Evolutionary conservation across 2,888 invertebrate species (phyloP).

Genomic region (Xylocampa areola): DNA sequence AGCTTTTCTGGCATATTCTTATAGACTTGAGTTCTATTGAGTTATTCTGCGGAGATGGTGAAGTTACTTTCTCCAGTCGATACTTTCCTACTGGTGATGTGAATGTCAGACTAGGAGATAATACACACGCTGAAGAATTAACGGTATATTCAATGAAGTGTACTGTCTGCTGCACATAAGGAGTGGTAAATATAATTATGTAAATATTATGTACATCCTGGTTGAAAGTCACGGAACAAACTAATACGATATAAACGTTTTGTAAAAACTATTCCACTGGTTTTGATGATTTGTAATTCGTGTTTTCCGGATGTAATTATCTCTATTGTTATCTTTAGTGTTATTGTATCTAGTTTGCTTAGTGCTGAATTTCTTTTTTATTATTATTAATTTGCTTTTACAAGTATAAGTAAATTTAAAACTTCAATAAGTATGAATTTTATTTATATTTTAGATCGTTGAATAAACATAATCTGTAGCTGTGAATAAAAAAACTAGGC

Average conservation of each 20-base stretch:
- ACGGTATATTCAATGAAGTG: slow-evolving; percentile 61
- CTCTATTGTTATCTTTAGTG: neutral
- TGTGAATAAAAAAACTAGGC: neutral
- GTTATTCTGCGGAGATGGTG: slow-evolving; percentile 74
- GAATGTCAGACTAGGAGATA: slow-evolving; percentile 57
- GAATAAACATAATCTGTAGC: no score
- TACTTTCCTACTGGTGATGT: slow-evolving; percentile 69
- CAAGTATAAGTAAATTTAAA: neutral
- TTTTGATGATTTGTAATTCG: neutral
- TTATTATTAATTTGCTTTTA: neutral
- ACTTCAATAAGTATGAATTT: neutral
- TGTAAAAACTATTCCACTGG: neutral
- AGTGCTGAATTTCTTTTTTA: neutral
- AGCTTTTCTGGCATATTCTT: slow-evolving; percentile 65
- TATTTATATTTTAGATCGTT: no score
- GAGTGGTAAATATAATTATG: neutral
- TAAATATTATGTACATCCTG: neutral
- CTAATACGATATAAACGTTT: neutral
- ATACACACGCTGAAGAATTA: slow-evolving; percentile 47
- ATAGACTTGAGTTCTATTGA: slow-evolving; percentile 80
- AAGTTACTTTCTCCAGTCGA: slow-evolving; percentile 76
- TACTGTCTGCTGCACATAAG: slow-evolving; percentile 53
- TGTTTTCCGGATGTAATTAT: neutral
- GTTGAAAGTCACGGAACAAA: neutral
- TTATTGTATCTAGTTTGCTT: neutral